A percentile compares a stretch with the other conserved stretches of the same genome.
phyloP scores from a whole-genome alignment of 2,113 vertebrate species.

The Turnix velox region DNA sequence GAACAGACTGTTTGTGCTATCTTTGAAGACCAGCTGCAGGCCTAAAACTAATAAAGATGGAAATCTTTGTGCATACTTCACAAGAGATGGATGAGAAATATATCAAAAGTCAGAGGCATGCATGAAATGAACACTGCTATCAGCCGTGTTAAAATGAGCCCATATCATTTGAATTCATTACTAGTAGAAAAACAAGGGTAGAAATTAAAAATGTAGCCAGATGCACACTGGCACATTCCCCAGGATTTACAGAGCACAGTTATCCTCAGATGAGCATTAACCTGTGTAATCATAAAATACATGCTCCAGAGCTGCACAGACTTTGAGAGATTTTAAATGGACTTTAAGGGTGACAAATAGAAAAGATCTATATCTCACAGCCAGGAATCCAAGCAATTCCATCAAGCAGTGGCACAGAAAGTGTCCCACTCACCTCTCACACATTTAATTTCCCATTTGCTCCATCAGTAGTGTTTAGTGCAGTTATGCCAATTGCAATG shows the following conservation, averaged over 20 bases:
- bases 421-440: accelerated
- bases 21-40: conserved; percentile 2
- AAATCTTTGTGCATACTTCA: background rate
- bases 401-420: background rate
- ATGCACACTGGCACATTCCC: background rate
- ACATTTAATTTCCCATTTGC: background rate
- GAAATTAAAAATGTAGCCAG: background rate
- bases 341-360: background rate
- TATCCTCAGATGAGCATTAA: background rate
- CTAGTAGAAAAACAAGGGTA: background rate
- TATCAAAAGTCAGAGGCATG: background rate
- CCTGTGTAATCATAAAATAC: background rate
- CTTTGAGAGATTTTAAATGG: background rate
- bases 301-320: background rate
- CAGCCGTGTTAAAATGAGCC: background rate
- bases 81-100: background rate
- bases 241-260: background rate
- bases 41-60: conserved; percentile 13
- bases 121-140: background rate
- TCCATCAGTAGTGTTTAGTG: background rate
- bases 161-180: background rate
- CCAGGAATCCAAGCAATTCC: background rate
- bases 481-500: background rate
- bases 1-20: background rate
- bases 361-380: accelerated